These are phyloP conservation scores for Drosophila busckii DNA, from an alignment of 1,140 invertebrate genomes.

Conservation along the genomic window DNA sequence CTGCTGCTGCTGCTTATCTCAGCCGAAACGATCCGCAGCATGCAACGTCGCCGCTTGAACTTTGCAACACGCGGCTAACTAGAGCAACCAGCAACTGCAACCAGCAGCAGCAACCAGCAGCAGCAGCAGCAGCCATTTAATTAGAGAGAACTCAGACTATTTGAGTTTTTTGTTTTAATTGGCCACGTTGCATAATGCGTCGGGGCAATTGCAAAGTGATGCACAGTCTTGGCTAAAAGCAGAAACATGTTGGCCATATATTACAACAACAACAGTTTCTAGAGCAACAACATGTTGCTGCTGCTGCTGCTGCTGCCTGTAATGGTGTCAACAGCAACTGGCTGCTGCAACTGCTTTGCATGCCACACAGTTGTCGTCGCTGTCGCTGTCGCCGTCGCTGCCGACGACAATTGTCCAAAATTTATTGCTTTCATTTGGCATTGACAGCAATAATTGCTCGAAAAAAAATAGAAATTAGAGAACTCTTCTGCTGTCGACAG, in stretches of 20 bases:
- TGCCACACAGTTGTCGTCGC: conserved; percentile 6
- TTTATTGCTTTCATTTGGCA: conserved; percentile 64
- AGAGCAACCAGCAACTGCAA: conserved; percentile 15
- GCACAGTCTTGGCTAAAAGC: conserved; percentile 19
- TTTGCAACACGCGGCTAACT: conserved; percentile 15
- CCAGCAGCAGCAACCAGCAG: conserved; percentile 4
- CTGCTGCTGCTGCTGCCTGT: neutral
- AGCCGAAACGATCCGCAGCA: conserved; percentile 22
- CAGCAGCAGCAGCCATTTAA: conserved; percentile 15
- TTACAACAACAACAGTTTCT: neutral
- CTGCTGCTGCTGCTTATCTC: conserved; percentile 24
- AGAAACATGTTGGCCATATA: conserved; percentile 18
- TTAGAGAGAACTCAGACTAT: conserved; percentile 20
- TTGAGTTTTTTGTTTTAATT: conserved; percentile 52
- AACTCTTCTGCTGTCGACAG: conserved; percentile 16
- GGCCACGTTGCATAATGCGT: conserved; percentile 36
- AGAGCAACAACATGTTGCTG: conserved; percentile 3
- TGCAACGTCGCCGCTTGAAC: conserved; percentile 35
- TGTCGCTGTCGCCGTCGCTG: conserved; percentile 2
- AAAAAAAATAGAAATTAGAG: conserved; percentile 10
- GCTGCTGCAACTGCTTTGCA: neutral
- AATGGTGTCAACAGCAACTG: conserved; percentile 56
- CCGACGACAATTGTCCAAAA: conserved; percentile 27
- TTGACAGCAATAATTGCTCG: conserved; percentile 55
- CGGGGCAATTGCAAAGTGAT: conserved; percentile 25